Conservation (phyloP, 2,797 vertebrate genomes). For the Perdix hodgsoniae region DNA sequence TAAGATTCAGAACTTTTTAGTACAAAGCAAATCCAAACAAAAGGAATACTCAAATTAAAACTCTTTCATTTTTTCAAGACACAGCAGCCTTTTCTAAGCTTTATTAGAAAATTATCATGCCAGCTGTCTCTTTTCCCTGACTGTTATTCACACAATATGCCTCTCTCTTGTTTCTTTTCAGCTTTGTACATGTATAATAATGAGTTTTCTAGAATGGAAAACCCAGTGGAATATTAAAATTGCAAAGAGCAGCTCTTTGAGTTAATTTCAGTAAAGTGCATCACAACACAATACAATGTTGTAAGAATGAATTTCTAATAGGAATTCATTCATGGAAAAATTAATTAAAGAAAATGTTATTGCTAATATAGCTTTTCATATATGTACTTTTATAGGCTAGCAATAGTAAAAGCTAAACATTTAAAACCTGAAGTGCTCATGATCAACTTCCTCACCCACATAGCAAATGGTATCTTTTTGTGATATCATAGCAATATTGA, state of each 20-base stretch:
- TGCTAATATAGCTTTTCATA: slow-evolving; percentile 76
- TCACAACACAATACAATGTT: slow-evolving; percentile 79
- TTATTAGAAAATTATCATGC: slow-evolving; percentile 87
- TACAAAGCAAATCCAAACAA: slow-evolving; percentile 80
- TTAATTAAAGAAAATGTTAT: slow-evolving; percentile 82
- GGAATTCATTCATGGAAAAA: slow-evolving; percentile 81
- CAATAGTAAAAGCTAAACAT: slow-evolving; percentile 62
- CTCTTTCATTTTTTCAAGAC: slow-evolving; percentile 73
- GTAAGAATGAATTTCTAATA: slow-evolving; percentile 85
- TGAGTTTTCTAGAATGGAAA: slow-evolving; percentile 90
- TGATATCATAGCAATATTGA: not conserved
- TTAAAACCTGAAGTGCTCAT: slow-evolving; percentile 39
- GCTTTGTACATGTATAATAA: slow-evolving; percentile 90
- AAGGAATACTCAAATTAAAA: slow-evolving; percentile 76
- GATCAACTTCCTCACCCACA: not conserved
- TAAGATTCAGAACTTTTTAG: slow-evolving; percentile 79
- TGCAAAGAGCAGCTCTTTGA: slow-evolving; percentile 81
- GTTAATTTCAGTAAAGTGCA: slow-evolving; percentile 84
- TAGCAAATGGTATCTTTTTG: not conserved
- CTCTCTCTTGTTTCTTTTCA: slow-evolving; percentile 87
- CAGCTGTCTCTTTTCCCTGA: slow-evolving; percentile 89
- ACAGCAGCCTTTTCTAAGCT: slow-evolving; percentile 81
- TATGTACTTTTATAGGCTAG: slow-evolving; percentile 10
- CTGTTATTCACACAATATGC: slow-evolving; percentile 93
- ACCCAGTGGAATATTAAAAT: slow-evolving; percentile 89